A percentile compares a stretch with the other conserved stretches of the same genome.
phyloP scores from a whole-genome alignment of 2,113 vertebrate species.

The Sphaerodactylus townsendi region DNA sequence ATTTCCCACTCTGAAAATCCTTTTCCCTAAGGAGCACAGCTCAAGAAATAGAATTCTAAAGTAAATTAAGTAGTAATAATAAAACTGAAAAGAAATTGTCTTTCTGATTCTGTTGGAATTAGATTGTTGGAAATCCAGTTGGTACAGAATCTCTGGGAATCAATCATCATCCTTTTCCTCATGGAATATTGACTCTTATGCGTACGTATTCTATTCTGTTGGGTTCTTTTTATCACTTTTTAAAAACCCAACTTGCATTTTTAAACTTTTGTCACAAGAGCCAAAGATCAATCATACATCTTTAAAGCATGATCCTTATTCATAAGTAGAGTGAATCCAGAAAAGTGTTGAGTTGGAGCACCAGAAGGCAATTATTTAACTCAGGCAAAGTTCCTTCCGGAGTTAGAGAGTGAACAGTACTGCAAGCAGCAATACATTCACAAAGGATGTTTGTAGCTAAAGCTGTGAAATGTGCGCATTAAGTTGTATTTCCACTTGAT shows the following conservation, averaged over 20 bases:
- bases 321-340: neutral
- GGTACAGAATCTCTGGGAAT: neutral
- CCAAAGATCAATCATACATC: neutral
- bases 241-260: neutral
- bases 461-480: neutral
- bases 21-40: neutral
- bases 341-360: neutral
- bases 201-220: neutral
- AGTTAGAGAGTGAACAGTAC: neutral
- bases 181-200: neutral
- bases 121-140: neutral
- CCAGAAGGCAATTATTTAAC: neutral
- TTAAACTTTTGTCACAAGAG: neutral
- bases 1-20: neutral
- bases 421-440: neutral
- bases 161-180: neutral
- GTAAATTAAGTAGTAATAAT: neutral
- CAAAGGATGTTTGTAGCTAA: too few relatives aligned
- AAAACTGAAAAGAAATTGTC: neutral
- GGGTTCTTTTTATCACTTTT: conserved; percentile 2
- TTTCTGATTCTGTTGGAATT: neutral
- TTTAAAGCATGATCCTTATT: neutral
- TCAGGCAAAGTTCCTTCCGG: neutral
- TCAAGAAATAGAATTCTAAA: neutral
- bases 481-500: neutral